phyloP scores from a whole-genome alignment of 2,888 invertebrate species.

The Lamellibrachia satsuma region DNA sequence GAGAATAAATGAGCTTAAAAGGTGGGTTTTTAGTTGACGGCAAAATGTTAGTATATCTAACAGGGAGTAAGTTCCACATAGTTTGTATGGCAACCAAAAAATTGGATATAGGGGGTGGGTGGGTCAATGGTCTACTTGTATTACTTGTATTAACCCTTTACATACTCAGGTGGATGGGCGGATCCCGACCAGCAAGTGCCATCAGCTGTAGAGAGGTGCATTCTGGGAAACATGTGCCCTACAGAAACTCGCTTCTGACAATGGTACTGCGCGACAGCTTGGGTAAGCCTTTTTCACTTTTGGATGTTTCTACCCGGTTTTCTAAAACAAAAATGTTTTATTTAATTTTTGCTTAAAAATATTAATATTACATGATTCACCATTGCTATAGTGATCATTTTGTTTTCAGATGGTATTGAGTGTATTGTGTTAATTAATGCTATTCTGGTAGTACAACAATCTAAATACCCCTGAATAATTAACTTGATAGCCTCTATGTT shows the following conservation, averaged over 20 bases:
- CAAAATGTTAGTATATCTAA: no score
- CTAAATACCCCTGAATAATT: background rate
- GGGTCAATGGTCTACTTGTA: no score
- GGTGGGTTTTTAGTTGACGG: no score
- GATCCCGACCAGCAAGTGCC: slow-evolving; percentile 33
- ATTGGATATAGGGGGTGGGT: no score
- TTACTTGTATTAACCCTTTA: background rate
- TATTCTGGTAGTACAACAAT: background rate
- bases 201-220: slow-evolving; percentile 36
- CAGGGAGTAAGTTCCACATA: no score
- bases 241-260: slow-evolving; percentile 61
- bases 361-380: background rate
- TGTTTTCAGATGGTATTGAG: background rate
- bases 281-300: slow-evolving; percentile 47
- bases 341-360: background rate
- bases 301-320: background rate
- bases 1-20: no score
- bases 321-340: no score
- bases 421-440: background rate
- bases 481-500: background rate
- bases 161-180: slow-evolving; percentile 21
- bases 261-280: slow-evolving; percentile 62
- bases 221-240: slow-evolving; percentile 53
- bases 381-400: background rate
- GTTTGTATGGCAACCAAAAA: no score